Evolutionary conservation across 2,113 vertebrate species (phyloP), one percentile per base, ranked within the genome.

Genomic region (Rhinoderma darwinii): DNA sequence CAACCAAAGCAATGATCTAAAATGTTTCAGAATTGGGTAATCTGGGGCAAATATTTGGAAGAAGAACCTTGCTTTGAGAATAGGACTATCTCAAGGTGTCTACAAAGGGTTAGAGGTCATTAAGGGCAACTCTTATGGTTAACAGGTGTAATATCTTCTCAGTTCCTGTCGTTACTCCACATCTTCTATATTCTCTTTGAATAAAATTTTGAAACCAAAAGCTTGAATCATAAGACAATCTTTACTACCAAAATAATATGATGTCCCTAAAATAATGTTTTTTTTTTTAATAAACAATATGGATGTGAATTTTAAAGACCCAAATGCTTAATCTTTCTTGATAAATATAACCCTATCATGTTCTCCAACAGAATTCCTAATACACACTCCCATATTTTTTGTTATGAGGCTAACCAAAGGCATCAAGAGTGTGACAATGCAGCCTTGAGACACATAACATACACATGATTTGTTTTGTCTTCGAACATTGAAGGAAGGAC

Each of bases 401-500:
- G 15, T 32, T 30, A 70, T 14, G 30, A 43, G n/a, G 59, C n/a
- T 6, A 35, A 35, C 30, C 30, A 32, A 18, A 41, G 37, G 68
- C 18, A 20, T 72, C 68, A 72, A 39, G 7, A 8, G 18, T 70
- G 66, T 70, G 32, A 51, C 70, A 37, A 37, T 51, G 39, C 61
- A 79, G 59, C 35, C 59, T 44, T 78, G 77, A 61, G 39, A 50
- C 35, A 44, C 50, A 41, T 20, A 73, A 20, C 47, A 43, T 47
- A 75, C 30, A 43, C 18, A 61, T 86, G 77, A 86, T 82, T 87
- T 87, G 50, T 87, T 82, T 35, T 78, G 56, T 68, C 84, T 85
- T 18, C 7, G 70, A 82, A 68, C 70, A 50, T 86, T 78, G 39
- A 80, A 35, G 11, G 39, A 82, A 75, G 68, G 79, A 86, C 77